phyloP scores from a whole-genome alignment of 2,797 vertebrate genomes.

The Anolis apletophallus region DNA sequence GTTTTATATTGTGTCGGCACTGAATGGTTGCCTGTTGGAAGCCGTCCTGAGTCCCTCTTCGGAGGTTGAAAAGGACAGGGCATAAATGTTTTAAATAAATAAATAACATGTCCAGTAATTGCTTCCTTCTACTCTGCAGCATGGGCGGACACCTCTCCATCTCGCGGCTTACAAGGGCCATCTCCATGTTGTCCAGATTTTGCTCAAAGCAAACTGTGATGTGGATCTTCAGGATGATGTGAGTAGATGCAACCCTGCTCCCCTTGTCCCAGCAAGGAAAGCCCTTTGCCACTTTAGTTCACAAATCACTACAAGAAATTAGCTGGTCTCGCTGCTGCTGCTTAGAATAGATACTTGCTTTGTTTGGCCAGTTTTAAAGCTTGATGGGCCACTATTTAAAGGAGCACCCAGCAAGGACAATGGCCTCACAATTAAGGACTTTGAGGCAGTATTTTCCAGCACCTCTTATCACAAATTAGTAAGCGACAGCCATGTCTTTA shows the following conservation, averaged over 20 bases:
- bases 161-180: conserved; percentile 95
- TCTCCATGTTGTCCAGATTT: conserved; percentile 89
- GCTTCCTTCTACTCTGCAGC: conserved; percentile 80
- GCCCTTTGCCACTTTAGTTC: conserved; percentile 7
- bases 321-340: conserved; percentile 30
- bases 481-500: conserved; percentile 12
- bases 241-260: conserved; percentile 76
- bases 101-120: conserved; percentile 17
- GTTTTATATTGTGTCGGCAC: too few species aligned
- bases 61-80: too few species aligned
- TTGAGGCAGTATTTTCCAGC: not conserved
- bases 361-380: conserved; percentile 1
- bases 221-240: conserved; percentile 96
- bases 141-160: conserved; percentile 93
- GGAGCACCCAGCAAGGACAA: conserved; percentile 27
- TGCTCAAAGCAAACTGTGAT: conserved; percentile 94
- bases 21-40: too few species aligned
- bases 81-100: too few species aligned
- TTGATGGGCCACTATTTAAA: conserved; percentile 32
- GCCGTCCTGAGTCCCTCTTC: too few species aligned
- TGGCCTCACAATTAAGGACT: not conserved
- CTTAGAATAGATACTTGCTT: conserved; percentile 21
- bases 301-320: conserved; percentile 7
- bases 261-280: conserved; percentile 20
- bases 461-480: not conserved